A percentile compares a stretch with the other conserved stretches of the same genome.
phyloP scores from a whole-genome alignment of 2,113 vertebrate genomes.

The Rattus rattus region DNA sequence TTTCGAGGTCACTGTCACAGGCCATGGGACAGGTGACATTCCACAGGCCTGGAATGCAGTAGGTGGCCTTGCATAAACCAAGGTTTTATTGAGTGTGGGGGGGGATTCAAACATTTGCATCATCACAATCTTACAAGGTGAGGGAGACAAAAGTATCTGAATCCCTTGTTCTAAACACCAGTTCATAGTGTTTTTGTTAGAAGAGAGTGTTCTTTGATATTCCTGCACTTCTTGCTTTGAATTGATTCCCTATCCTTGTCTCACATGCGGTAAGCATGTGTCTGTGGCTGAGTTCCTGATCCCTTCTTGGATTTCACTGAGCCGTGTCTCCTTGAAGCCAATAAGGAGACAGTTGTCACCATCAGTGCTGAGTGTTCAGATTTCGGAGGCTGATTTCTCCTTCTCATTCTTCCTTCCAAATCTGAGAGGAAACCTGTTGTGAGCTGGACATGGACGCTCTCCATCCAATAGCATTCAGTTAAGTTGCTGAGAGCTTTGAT shows the following conservation, averaged over 20 bases:
- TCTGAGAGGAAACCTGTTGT: too few relatives aligned
- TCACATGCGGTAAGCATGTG: neutral
- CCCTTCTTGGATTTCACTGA: neutral
- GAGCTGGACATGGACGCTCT: too few relatives aligned
- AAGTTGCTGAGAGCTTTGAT: too few relatives aligned
- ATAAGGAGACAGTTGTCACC: neutral
- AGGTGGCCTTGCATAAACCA: neutral
- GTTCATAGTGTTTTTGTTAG: neutral
- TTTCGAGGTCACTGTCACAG: too few relatives aligned
- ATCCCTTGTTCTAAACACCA: neutral
- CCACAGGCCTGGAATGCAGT: neutral
- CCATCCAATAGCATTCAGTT: too few relatives aligned
- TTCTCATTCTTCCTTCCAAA: too few relatives aligned
- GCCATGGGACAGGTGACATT: too few relatives aligned
- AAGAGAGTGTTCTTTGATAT: neutral
- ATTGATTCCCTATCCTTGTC: neutral
- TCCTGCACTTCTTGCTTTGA: neutral
- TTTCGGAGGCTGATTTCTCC: too few relatives aligned
- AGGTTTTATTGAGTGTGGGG: neutral
- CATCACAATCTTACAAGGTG: neutral
- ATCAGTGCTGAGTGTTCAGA: neutral
- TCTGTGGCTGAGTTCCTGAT: neutral
- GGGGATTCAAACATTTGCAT: neutral
- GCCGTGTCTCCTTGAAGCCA: too few relatives aligned
- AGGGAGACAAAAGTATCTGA: neutral